A percentile compares a stretch with the other conserved stretches of the same genome.
These are phyloP conservation scores for Pocillopora damicornis DNA, from an alignment of 64 coral and sea anemone species.

Conservation along the genomic window DNA sequence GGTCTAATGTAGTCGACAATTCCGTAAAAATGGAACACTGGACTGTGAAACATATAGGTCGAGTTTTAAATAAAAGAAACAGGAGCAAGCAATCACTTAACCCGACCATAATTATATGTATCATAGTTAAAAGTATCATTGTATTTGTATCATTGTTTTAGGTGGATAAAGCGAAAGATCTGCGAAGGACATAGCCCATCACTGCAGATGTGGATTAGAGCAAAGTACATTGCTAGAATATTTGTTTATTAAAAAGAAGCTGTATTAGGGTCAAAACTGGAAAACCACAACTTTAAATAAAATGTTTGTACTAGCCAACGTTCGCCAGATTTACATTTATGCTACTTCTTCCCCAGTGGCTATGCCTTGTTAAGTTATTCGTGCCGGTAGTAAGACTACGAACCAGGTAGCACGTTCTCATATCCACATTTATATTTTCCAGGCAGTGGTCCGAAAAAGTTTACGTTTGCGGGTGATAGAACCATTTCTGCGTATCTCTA, in stretches of 20 bases:
- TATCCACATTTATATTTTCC: neutral
- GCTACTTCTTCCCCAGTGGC: neutral
- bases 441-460: neutral
- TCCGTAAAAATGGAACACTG: neutral
- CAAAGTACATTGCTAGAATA: neutral
- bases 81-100: neutral
- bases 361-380: neutral
- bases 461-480: neutral
- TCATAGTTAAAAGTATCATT: too few relatives aligned
- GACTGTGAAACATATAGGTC: neutral
- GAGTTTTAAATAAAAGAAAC: too few relatives aligned
- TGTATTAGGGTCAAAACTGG: neutral
- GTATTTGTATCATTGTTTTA: too few relatives aligned
- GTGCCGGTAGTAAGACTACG: too few relatives aligned
- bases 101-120: too few relatives aligned
- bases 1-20: neutral
- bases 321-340: neutral
- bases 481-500: neutral
- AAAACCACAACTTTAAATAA: neutral
- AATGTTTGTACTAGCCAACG: neutral
- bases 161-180: too few relatives aligned
- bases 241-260: neutral
- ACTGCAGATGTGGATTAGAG: neutral
- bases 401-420: neutral
- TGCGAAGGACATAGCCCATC: too few relatives aligned